Base-by-base conservation (phyloP, 2,113 vertebrate genomes). In the Struthidea cinerea region DNA sequence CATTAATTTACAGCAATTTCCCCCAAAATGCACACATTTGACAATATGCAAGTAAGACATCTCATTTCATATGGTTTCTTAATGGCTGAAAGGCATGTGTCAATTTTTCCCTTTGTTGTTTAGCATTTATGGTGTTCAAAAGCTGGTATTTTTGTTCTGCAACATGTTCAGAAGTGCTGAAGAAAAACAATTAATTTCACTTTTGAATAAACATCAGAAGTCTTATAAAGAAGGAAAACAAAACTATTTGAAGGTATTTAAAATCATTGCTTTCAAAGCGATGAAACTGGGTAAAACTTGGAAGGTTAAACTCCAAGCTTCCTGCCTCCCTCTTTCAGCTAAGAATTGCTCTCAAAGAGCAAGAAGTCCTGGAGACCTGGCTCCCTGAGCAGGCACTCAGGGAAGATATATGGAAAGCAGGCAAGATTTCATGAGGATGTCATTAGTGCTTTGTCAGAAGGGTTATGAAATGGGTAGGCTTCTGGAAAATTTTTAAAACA, bases 1-100 rank as follows among this genome's bases (percentile, higher is more conserved):
- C 81, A 87, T 95, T 94, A 94, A 94, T 97, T 96, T 95, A 79
- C 73, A 13, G 9, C 83, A 57, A 53, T 94, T 81, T 92, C 23
- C 90, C 81, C 76, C 68, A 60, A 80, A 92, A 90, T n/a, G 50
- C 63, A 77, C 42, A 42, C 75, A 64, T 91, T 68, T 90, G 68
- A 95, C 89, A 92, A 84, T 16, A 50, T 71, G 76, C 53, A 70
- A 49, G 77, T 46, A 93, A 86, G 30, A 32, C 41, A 60, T 84
- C 53, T 79, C 41, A 41, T 95, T 95, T 90, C 44, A 37, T 69
- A 73, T 1, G 8, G 49, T 85, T 89, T 82, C 90, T 52, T 77
- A 90, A 92, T 50, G 79, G 59, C 71, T 83, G 55, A 90, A 90
- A 94, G 44, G 61, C 77, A 65, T 50, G 75, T 76, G 59, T 91